Base-by-base conservation (phyloP, 2,797 vertebrate species). In the Karalla daura region DNA sequence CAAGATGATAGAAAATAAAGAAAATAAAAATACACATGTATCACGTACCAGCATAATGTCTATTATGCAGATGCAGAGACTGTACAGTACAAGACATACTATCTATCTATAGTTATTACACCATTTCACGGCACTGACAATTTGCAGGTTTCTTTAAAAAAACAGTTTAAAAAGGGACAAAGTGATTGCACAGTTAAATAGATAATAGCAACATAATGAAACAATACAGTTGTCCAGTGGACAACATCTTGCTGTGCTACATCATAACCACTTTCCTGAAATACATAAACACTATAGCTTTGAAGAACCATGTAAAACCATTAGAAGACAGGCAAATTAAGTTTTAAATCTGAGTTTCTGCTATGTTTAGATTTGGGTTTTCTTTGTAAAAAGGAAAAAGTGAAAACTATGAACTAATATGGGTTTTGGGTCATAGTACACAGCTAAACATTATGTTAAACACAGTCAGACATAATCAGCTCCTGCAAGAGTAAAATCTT, bases 111-210 rank as follows among this genome's bases (percentile, higher is more conserved):
- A n/a, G n/a, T n/a, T n/a, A n/a, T n/a, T n/a, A n/a, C n/a, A n/a
- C n/a, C n/a, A n/a, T 80, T 73, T 79, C 71, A 72, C 74, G 79
- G 90, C 77, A 78, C 66, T 59, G 52, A 61, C 46, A 72, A 68
- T 84, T 87, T 86, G 75, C 77, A 84, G 54, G 66, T 80, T 89
- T 84, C 79, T 89, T 84, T n/a, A 75, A 64, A 86, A 84, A 85
- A 86, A 85, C 79, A 75, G 80, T 89, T 87, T 76, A 35, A 70
- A 77, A 75, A 86, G 70, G 85, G 89, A 89, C 85, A 85, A 88
- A 90, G 89, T 87, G 88, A 89, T 88, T 88, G 84, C 64, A 89
- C 0, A 17, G 66, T 69, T 76, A 39, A 40, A 35, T 82, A 64
- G 41, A 76, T 45, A 66, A 82, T 61, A 63, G 70, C 64, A 86